Evolutionary conservation across 2,888 invertebrate genomes (phyloP).

Genomic region (Lochmaea crataegi): DNA sequence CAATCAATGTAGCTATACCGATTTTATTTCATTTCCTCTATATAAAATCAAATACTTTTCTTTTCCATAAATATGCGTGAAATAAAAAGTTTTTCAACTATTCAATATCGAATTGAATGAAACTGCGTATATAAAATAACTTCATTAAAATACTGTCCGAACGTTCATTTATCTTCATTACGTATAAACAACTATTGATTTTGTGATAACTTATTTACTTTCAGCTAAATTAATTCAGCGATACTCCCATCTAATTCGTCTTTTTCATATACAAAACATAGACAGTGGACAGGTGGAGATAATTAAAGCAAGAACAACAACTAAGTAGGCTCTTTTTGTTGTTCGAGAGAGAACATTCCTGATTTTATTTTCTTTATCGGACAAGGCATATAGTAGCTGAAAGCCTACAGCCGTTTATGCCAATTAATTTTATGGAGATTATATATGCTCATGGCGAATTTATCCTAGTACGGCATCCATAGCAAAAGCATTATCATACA

Average conservation of each 20-base stretch:
- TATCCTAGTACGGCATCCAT: slow-evolving; percentile 18
- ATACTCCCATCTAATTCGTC: slow-evolving; percentile 4
- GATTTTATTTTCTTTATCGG: slow-evolving; percentile 28
- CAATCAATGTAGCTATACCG: no score
- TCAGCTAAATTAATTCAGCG: not conserved
- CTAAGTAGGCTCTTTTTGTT: slow-evolving; percentile 29
- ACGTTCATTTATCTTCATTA: slow-evolving; percentile 1
- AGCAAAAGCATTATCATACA: slow-evolving; percentile 24
- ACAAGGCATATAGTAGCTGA: slow-evolving; percentile 27
- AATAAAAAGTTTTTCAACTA: no score
- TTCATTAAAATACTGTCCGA: not conserved
- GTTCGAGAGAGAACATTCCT: slow-evolving; percentile 14
- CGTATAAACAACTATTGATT: not conserved
- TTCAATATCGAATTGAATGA: not conserved
- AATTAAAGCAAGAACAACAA: slow-evolving; percentile 31
- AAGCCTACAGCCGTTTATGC: slow-evolving; percentile 30
- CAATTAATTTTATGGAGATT: slow-evolving; percentile 40
- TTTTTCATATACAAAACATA: slow-evolving; percentile 3
- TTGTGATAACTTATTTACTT: slow-evolving; percentile 8
- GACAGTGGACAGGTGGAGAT: slow-evolving; percentile 13
- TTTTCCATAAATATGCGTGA: not conserved
- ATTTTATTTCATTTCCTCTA: no score
- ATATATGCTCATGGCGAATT: slow-evolving; percentile 32
- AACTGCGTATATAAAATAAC: not conserved
- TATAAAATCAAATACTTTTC: no score